Percentiles rank a stretch among this genome's conserved stretches.
Evolutionary conservation across 1,140 invertebrate species (phyloP).

Genomic region (Euura saliciscinereae): DNA sequence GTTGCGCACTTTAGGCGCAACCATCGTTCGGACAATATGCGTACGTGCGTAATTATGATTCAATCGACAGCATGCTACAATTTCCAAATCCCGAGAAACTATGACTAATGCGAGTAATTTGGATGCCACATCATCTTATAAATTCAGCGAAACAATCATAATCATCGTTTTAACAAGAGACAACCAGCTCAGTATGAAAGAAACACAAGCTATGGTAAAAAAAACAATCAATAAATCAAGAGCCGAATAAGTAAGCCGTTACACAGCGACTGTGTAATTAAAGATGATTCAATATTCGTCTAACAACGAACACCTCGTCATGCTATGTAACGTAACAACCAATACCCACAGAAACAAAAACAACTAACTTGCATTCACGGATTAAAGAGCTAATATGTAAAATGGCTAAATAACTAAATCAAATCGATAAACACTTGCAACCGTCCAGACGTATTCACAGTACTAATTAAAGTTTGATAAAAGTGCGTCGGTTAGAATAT

Average conservation of each 20-base stretch:
- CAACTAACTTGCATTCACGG: not conserved
- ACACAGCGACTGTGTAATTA: not conserved
- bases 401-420: no score
- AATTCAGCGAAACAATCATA: not conserved
- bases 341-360: not conserved
- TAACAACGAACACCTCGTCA: not conserved
- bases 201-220: not conserved
- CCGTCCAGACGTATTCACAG: no score
- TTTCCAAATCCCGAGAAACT: not conserved
- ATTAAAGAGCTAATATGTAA: not conserved
- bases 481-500: no score
- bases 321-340: slow-evolving; percentile 3
- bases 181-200: not conserved
- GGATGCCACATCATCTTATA: not conserved
- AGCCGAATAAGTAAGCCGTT: not conserved
- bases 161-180: not conserved
- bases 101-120: not conserved
- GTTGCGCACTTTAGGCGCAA: no score
- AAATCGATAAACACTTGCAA: no score
- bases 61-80: not conserved
- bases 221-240: not conserved
- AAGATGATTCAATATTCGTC: not conserved
- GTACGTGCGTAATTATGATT: not conserved
- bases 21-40: not conserved
- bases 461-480: no score